phyloP scores from a whole-genome alignment of 2,888 invertebrate genomes.

The Elysia crispata region DNA sequence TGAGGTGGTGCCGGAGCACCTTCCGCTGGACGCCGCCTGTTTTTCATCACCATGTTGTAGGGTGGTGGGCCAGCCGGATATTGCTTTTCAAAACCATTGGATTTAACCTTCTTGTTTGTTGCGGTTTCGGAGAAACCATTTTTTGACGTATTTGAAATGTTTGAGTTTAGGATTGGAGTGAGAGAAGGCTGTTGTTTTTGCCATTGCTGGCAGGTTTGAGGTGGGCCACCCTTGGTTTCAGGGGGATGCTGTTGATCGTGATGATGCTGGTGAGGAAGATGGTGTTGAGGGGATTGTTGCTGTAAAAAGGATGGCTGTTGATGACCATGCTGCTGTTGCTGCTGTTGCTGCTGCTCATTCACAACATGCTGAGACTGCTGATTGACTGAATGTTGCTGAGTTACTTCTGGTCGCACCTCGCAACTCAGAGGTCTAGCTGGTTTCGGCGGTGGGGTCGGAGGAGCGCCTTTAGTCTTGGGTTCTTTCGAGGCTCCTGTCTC shows the following conservation, averaged over 20 bases:
- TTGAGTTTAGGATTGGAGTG: neutral
- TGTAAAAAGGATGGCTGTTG: no score
- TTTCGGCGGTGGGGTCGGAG: neutral
- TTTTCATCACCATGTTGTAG: constrained; percentile 22
- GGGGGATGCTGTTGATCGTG: neutral
- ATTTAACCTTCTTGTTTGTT: neutral
- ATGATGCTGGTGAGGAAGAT: no score
- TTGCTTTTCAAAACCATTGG: no score
- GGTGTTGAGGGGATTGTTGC: no score
- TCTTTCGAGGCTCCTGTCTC: neutral
- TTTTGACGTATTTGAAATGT: neutral
- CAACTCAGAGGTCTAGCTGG: neutral
- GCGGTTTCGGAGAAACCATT: neutral
- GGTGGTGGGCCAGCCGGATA: constrained; percentile 11
- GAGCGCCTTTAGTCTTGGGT: neutral
- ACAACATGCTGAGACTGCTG: neutral
- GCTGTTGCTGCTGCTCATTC: no score
- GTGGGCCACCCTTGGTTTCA: neutral
- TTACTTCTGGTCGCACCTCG: neutral
- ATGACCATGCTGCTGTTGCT: no score
- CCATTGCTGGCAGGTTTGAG: neutral
- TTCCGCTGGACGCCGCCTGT: neutral
- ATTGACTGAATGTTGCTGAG: neutral
- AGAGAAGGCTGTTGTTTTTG: neutral
- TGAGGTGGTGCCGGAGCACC: neutral